Evolutionary conservation across 1,140 invertebrate species (phyloP).

Genomic region (Philopotamus ludificatus): DNA sequence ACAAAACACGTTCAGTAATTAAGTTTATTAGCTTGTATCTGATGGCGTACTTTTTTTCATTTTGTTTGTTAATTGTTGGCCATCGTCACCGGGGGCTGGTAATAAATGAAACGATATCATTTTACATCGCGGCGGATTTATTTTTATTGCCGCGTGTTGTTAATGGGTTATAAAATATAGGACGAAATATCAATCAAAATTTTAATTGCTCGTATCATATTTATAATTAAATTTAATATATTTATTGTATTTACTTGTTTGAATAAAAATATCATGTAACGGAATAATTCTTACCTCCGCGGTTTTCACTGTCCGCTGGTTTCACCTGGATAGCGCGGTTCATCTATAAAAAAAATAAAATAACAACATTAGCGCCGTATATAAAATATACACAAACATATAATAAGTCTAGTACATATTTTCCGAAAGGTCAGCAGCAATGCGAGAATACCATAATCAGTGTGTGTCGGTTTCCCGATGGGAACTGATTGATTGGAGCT

Average conservation of each 20-base stretch:
- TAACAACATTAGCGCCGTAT: neutral
- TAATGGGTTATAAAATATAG: constrained; percentile 9
- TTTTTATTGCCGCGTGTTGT: constrained; percentile 6
- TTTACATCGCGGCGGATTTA: neutral
- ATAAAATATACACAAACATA: neutral
- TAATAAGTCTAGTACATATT: neutral
- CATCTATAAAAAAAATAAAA: constrained; percentile 76
- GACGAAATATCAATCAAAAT: neutral
- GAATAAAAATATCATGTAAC: too few species aligned
- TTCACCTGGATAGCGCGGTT: constrained; percentile 99
- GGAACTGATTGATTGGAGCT: too few species aligned
- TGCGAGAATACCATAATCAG: too few species aligned
- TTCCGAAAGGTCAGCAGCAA: too few species aligned
- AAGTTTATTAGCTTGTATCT: constrained; percentile 37
- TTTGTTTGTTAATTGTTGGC: constrained; percentile 37
- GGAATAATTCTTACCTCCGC: constrained; percentile 90
- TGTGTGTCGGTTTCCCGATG: too few species aligned
- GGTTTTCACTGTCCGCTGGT: constrained; percentile 98
- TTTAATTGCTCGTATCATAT: constrained; percentile 31
- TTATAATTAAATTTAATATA: constrained; percentile 38
- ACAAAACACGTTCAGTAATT: constrained; percentile 27
- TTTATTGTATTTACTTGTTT: neutral
- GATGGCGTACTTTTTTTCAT: constrained; percentile 37
- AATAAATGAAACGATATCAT: constrained; percentile 10
- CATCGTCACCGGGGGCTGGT: neutral